phyloP scores from a whole-genome alignment of 2,888 invertebrate species.

The Macrosiphum euphorbiae region DNA sequence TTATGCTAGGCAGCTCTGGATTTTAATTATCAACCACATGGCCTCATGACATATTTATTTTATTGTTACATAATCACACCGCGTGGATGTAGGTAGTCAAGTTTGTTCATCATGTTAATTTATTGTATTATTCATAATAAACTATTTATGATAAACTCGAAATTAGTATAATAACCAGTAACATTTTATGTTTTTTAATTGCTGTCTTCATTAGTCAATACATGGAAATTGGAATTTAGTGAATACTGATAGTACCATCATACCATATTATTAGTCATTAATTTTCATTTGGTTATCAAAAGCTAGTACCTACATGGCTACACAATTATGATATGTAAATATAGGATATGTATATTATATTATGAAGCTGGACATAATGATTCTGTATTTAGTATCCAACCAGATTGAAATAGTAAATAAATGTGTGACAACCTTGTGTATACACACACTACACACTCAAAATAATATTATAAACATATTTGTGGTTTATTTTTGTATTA shows the following conservation, averaged over 20 bases:
- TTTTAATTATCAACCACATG: neutral
- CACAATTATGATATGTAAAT: neutral
- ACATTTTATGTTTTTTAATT: neutral
- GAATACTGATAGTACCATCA: neutral
- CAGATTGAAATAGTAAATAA: neutral
- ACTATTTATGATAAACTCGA: neutral
- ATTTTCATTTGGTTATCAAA: neutral
- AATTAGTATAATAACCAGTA: neutral
- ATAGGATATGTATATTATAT: neutral
- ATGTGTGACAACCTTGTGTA: neutral
- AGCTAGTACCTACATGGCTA: neutral
- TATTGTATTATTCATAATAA: constrained; percentile 1
- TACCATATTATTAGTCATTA: constrained; percentile 4
- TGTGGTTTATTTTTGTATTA: neutral
- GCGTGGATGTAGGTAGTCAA: neutral
- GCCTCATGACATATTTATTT: neutral
- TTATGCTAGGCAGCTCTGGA: neutral
- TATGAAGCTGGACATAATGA: neutral
- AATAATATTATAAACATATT: neutral
- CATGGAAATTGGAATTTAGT: constrained; percentile 38
- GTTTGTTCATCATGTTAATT: constrained; percentile 4
- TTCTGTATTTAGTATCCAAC: neutral
- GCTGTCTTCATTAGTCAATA: neutral
- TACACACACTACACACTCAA: neutral
- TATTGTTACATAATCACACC: neutral